Evolutionary conservation across 2,797 vertebrate species (phyloP).

Genomic region (Pangasius macronema): DNA sequence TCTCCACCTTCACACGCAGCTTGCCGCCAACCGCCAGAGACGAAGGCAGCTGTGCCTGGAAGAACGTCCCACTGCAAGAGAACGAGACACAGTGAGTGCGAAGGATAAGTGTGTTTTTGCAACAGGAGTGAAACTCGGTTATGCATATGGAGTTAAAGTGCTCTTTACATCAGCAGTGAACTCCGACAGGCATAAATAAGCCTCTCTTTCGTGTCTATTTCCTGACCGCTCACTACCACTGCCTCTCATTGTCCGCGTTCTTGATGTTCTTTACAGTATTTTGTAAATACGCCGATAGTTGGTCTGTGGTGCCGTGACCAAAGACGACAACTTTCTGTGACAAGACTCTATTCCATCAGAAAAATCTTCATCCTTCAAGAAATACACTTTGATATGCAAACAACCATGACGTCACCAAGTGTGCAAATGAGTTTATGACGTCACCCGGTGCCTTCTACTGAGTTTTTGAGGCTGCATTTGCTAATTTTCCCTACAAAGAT

Average conservation of each 20-base stretch:
- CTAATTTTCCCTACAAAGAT: neutral
- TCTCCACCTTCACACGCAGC: slow-evolving; percentile 87
- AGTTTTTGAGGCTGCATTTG: neutral
- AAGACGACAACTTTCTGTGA: too few species aligned
- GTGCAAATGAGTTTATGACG: neutral
- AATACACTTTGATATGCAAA: neutral
- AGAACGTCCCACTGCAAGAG: slow-evolving; percentile 85
- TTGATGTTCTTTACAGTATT: too few species aligned
- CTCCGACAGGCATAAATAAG: neutral
- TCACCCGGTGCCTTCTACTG: neutral
- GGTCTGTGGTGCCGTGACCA: too few species aligned
- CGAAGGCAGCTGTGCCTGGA: slow-evolving; percentile 83
- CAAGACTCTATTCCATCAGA: too few species aligned
- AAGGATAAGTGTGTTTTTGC: neutral
- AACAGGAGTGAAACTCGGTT: neutral
- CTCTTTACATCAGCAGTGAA: neutral
- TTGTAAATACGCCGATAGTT: too few species aligned
- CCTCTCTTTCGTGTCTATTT: neutral
- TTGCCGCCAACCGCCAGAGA: slow-evolving; percentile 83
- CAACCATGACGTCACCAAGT: neutral
- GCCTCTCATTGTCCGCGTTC: neutral
- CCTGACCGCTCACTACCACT: neutral
- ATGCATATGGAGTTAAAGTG: neutral
- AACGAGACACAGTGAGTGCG: slow-evolving; percentile 11
- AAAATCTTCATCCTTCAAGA: neutral